A percentile compares a stretch with the other conserved stretches of the same genome.
Conservation (phyloP, 2,888 invertebrate species). For the Acleris laterana region DNA sequence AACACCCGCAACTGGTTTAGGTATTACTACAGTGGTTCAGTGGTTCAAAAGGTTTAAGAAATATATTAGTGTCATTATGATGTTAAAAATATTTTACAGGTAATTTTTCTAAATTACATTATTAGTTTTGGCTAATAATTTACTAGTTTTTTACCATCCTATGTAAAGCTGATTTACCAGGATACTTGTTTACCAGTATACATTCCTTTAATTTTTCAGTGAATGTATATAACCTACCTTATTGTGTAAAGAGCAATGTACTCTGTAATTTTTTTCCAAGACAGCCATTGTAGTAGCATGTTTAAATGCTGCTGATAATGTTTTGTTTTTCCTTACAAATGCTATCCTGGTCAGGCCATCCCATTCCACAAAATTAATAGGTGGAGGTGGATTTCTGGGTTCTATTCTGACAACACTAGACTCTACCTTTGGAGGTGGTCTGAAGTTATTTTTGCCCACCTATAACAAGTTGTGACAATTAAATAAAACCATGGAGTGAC, state of each 20-base stretch:
- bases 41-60: too few relatives aligned
- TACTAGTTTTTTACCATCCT: too few relatives aligned
- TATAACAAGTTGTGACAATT: slow-evolving; percentile 56
- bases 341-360: slow-evolving; percentile 98
- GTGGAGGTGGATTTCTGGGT: slow-evolving; percentile 98
- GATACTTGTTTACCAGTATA: too few relatives aligned
- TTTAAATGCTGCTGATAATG: slow-evolving; percentile 94
- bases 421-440: slow-evolving; percentile 99
- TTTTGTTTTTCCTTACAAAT: slow-evolving; percentile 98
- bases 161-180: too few relatives aligned
- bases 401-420: slow-evolving; percentile 99
- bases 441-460: slow-evolving; percentile 99
- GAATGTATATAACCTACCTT: slow-evolving; percentile 60
- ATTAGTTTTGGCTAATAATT: too few relatives aligned
- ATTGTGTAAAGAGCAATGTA: slow-evolving; percentile 94
- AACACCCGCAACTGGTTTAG: too few relatives aligned
- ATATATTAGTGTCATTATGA: too few relatives aligned
- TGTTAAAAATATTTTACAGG: too few relatives aligned
- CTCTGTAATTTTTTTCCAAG: slow-evolving; percentile 95
- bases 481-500: neutral
- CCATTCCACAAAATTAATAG: slow-evolving; percentile 98
- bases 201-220: too few relatives aligned
- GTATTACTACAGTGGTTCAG: too few relatives aligned
- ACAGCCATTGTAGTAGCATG: slow-evolving; percentile 92
- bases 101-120: too few relatives aligned